These are phyloP conservation scores for Nyleta sp. DNA, from an alignment of 2,888 invertebrate genomes.

Conservation along the genomic window DNA sequence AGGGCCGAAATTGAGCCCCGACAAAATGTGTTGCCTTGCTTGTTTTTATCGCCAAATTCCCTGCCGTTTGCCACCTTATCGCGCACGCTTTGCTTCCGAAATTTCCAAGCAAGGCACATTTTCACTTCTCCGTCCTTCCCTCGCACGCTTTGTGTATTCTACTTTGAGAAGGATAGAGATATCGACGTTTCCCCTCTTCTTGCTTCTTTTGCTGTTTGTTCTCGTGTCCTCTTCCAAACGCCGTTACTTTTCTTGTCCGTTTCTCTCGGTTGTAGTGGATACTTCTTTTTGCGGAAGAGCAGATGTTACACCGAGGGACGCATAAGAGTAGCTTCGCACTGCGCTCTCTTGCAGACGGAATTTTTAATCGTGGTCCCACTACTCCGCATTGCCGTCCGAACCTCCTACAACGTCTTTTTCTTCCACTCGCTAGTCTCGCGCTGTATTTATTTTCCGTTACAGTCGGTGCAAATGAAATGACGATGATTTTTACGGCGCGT, in stretches of 20 bases:
- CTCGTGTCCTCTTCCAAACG: conserved; percentile 43
- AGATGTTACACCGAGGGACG: conserved; percentile 73
- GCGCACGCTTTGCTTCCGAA: no score
- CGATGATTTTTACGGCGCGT: conserved; percentile 15
- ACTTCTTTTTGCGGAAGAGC: conserved; percentile 68
- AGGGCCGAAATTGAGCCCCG: no score
- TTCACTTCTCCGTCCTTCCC: background rate
- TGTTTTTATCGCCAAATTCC: no score
- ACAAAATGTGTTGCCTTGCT: no score
- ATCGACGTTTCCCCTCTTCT: conserved; percentile 28
- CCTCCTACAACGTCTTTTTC: conserved; percentile 52
- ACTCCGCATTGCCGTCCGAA: conserved; percentile 61
- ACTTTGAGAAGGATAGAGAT: conserved; percentile 16
- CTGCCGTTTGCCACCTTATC: no score
- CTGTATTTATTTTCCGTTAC: conserved; percentile 35
- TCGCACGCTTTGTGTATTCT: background rate
- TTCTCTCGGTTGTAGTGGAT: conserved; percentile 45
- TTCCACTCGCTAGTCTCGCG: conserved; percentile 32
- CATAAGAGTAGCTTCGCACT: conserved; percentile 68
- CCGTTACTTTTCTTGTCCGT: conserved; percentile 56
- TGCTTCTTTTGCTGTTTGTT: conserved; percentile 34
- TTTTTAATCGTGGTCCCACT: conserved; percentile 76
- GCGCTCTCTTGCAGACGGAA: conserved; percentile 73
- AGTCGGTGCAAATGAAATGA: conserved; percentile 21
- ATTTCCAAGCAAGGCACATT: background rate